phyloP scores from a whole-genome alignment of 2,888 invertebrate species.

The Caenorhabditis sp. region DNA sequence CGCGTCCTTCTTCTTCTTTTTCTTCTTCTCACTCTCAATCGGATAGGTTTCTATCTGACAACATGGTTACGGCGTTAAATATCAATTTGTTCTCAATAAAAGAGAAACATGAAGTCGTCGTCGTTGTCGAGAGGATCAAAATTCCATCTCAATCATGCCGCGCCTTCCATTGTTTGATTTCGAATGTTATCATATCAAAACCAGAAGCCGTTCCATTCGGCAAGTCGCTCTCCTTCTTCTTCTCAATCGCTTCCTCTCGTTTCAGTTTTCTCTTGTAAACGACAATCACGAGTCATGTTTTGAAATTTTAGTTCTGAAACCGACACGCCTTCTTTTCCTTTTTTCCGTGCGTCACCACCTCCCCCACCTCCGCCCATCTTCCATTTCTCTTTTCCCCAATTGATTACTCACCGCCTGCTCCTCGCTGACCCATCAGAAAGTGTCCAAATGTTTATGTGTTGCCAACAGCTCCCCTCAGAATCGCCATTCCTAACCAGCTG shows the following conservation, averaged over 20 bases:
- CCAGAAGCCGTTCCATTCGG: conserved; percentile 39
- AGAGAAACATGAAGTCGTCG: not conserved
- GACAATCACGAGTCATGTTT: too few species aligned
- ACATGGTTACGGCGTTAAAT: too few species aligned
- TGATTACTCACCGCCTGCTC: not conserved
- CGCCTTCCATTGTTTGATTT: conserved; percentile 36
- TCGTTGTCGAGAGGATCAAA: too few species aligned
- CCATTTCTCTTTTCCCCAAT: not conserved
- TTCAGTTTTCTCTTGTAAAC: conserved; percentile 11
- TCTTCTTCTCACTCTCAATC: too few species aligned
- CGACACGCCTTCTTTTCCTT: conserved; percentile 6
- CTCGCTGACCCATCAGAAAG: not conserved
- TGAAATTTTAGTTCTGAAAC: not conserved
- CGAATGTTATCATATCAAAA: conserved; percentile 50
- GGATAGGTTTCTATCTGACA: too few species aligned
- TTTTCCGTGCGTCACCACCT: too few species aligned
- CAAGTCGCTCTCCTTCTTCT: conserved; percentile 4
- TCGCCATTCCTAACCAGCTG: not conserved
- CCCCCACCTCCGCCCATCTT: not conserved
- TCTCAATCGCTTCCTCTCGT: conserved; percentile 7
- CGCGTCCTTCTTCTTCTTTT: not conserved
- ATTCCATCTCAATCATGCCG: not conserved
- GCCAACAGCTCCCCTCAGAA: not conserved
- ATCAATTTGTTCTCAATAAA: too few species aligned
- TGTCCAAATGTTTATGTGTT: conserved; percentile 2